These are phyloP conservation scores for Tenualosa thibaudeaui DNA, from an alignment of 2,797 vertebrate species.

Conservation along the genomic window DNA sequence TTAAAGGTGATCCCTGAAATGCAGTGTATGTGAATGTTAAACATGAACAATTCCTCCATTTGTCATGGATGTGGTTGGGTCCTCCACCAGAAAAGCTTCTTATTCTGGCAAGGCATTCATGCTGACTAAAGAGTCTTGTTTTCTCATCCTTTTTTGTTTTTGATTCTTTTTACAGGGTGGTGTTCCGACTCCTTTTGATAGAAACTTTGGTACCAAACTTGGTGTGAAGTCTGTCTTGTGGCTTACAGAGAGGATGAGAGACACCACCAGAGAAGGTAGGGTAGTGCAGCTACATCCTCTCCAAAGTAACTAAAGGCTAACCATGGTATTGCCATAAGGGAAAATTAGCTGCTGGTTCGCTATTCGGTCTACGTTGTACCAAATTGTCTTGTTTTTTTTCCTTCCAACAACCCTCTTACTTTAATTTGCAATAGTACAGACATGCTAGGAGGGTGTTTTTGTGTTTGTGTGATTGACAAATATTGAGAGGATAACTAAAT, in stretches of 20 bases:
- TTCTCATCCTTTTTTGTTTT: not conserved
- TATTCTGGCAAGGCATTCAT: not conserved
- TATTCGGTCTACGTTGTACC: no score
- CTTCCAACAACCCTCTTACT: no score
- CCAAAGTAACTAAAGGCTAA: not conserved
- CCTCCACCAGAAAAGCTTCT: not conserved
- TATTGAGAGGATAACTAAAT: not conserved
- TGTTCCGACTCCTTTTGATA: conserved; percentile 89
- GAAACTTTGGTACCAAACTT: conserved; percentile 96
- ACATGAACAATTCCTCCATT: not conserved
- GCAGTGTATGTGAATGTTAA: not conserved
- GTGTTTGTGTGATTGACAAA: not conserved
- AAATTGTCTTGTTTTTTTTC: no score
- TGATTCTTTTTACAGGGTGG: conserved; percentile 76
- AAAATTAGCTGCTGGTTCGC: no score
- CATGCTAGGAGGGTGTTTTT: not conserved
- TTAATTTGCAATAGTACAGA: not conserved
- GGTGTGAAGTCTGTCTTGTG: conserved; percentile 90
- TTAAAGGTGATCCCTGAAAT: not conserved
- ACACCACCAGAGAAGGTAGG: conserved; percentile 88
- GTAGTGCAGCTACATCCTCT: not conserved
- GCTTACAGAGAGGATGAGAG: conserved; percentile 89
- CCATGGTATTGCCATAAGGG: not conserved
- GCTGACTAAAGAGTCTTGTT: not conserved
- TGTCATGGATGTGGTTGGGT: not conserved